Evolutionary conservation across 2,888 invertebrate species (phyloP).

Genomic region (Amblyjoppa fuscipennis): DNA sequence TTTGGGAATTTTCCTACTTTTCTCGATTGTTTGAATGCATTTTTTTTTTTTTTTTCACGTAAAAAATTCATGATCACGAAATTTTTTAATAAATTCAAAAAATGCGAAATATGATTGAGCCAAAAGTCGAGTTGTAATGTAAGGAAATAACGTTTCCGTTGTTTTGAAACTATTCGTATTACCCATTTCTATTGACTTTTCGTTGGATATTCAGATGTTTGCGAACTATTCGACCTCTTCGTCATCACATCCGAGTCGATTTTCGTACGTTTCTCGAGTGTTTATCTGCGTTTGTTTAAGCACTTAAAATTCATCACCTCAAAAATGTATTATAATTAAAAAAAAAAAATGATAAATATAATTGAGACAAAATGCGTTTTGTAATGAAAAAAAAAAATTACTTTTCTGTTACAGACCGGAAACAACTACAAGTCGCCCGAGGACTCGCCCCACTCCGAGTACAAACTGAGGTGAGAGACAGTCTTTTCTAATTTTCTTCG

Average conservation of each 20-base stretch:
- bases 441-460: constrained; percentile 79
- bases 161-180: no score
- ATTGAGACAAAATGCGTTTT: neutral
- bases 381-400: constrained; percentile 6
- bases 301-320: constrained; percentile 5
- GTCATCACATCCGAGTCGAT: constrained; percentile 31
- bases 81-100: neutral
- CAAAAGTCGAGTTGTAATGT: no score
- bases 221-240: constrained; percentile 57
- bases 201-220: constrained; percentile 61
- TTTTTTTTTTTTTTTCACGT: no score
- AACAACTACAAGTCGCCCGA: constrained; percentile 81
- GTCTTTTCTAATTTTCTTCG: constrained; percentile 18
- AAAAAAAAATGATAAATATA: no score
- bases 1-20: constrained; percentile 55
- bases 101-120: neutral
- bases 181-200: neutral
- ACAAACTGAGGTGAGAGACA: constrained; percentile 80
- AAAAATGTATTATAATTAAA: no score
- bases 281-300: neutral
- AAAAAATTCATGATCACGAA: neutral
- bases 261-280: constrained; percentile 7
- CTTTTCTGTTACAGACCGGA: constrained; percentile 79
- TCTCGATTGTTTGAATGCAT: neutral
- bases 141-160: no score